Base-by-base conservation (phyloP, 2,888 invertebrate genomes). In the Tubulanus polymorphus region DNA sequence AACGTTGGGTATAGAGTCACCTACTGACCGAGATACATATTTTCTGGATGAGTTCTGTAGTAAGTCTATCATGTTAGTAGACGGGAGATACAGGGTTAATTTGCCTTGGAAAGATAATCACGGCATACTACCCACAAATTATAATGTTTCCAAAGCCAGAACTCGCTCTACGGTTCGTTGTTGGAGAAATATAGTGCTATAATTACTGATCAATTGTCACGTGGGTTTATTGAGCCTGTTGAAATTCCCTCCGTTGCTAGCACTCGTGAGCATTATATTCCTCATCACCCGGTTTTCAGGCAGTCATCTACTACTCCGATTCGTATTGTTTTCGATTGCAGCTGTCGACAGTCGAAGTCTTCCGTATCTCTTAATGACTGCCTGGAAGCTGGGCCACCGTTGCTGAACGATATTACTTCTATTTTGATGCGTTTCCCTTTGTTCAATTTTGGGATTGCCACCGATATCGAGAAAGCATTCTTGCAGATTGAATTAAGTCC, bases 361-460 rank as follows among this genome's bases (percentile, higher is more conserved):
- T 23, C 18, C 6, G 50, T 57, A 8, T 59, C 56, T 41, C 50
- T 65, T 1, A 65, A 63, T 48, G 57, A 63, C 12, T 59, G 57
- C 45, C 45, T 63, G 15, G n/a, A 20, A 12, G 26, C n/a, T n/a
- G n/a, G n/a, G n/a, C n/a, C n/a, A n/a, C n/a, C n/a, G n/a, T n/a
- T n/a, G n/a, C n/a, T n/a, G n/a, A 64, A 63, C 47, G 61, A 61
- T 30, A 26, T 61, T 1, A 55, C 59, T 23, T 37, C 45, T 8
- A 46, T 62, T 20, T 37, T 64, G 3, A n/a, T 60, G 3, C 47
- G 57, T 2, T 65, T 63, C 37, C 50, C 62, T 12, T 3, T 46
- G 23, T 20, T 57, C n/a, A 10, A 20, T 35, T 53, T 51, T 26
- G 62, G 55, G 20, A 30, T 58, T 5, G 18, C 41, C 6, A 8